Evolutionary conservation across 2,797 vertebrate genomes (phyloP).

Genomic region (Linurgus olivaceus): DNA sequence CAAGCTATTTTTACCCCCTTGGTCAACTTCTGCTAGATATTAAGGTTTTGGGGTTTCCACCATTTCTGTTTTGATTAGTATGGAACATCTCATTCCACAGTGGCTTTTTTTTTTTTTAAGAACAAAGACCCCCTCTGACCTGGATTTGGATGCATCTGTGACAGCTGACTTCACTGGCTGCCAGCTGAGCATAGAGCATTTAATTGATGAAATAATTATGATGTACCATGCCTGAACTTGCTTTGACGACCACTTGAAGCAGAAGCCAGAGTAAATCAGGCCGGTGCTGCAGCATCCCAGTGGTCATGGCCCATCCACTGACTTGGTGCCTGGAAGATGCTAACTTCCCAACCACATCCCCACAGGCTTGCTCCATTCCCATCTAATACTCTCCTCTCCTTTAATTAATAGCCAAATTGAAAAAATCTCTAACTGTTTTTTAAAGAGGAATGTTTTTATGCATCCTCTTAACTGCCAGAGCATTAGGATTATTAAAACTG

Average conservation of each 20-base stretch:
- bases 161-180: constrained; percentile 58
- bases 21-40: not conserved
- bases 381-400: not conserved
- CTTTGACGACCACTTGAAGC: constrained; percentile 62
- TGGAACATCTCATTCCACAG: constrained; percentile 15
- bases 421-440: not conserved
- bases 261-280: constrained; percentile 57
- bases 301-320: not conserved
- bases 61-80: constrained; percentile 47
- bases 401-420: not conserved
- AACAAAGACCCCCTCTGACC: constrained; percentile 66
- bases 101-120: not conserved
- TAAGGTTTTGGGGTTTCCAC: not conserved
- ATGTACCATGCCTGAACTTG: constrained; percentile 63
- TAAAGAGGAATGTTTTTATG: not conserved
- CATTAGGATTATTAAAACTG: constrained; percentile 28
- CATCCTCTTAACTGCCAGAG: not conserved
- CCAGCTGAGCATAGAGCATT: constrained; percentile 69
- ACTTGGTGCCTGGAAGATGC: not conserved
- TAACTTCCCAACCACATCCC: not conserved
- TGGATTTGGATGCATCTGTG: constrained; percentile 68
- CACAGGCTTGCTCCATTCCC: not conserved
- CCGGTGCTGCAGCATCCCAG: not conserved
- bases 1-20: not conserved
- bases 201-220: constrained; percentile 77